These are phyloP conservation scores for Tachuris rubrigastra DNA, from an alignment of 2,113 vertebrate genomes.

Conservation along the genomic window DNA sequence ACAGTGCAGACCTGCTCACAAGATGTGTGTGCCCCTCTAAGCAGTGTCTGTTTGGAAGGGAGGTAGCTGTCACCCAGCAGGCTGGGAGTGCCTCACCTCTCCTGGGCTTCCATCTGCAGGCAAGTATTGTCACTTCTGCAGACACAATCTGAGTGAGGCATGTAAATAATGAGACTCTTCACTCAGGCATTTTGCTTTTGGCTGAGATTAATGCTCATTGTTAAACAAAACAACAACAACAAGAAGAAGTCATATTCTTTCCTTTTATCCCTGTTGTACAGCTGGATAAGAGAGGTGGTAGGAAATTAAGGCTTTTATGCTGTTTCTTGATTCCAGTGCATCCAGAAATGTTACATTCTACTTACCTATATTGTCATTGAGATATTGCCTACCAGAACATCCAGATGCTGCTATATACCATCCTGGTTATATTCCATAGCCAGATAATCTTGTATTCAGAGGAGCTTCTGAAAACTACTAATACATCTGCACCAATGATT, in stretches of 20 bases:
- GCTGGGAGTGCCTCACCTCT: neutral
- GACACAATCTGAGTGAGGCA: neutral
- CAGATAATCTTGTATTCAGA: neutral
- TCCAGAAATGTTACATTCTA: neutral
- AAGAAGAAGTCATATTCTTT: neutral
- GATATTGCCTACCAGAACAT: neutral
- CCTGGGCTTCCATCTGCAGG: neutral
- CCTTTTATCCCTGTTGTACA: neutral
- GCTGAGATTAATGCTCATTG: neutral
- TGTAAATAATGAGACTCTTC: neutral
- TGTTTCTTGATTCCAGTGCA: neutral
- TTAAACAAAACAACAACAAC: neutral
- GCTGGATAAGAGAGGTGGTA: neutral
- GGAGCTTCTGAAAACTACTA: neutral
- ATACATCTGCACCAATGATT: conserved; percentile 33
- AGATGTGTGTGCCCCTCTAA: neutral
- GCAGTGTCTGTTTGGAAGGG: neutral
- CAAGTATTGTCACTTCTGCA: neutral
- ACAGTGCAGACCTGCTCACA: neutral
- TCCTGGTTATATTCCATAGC: neutral
- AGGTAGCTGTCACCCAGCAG: neutral
- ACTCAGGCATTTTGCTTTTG: neutral
- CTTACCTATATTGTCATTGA: neutral
- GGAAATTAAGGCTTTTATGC: neutral
- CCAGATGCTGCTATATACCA: neutral